Evolutionary conservation across 2,113 vertebrate genomes (phyloP).

Genomic region (Plestiodon gilberti): DNA sequence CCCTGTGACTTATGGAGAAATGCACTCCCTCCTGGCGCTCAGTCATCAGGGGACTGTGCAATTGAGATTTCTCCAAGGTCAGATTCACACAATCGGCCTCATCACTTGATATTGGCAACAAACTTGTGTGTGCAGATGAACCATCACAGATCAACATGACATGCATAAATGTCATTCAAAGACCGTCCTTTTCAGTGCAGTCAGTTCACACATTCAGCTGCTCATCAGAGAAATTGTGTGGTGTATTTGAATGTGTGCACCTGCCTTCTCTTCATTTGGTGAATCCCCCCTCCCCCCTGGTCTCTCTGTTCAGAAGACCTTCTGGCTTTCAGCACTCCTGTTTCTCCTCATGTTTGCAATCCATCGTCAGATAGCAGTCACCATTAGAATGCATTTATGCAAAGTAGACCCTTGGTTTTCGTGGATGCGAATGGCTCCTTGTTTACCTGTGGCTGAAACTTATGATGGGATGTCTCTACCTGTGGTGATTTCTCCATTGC

Average conservation of each 20-base stretch:
- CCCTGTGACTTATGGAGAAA: not conserved
- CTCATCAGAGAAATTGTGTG: too few relatives aligned
- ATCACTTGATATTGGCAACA: not conserved
- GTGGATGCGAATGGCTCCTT: not conserved
- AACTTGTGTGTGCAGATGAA: not conserved
- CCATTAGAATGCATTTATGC: not conserved
- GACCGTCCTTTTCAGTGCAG: too few relatives aligned
- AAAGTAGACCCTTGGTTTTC: not conserved
- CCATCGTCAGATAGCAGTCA: not conserved
- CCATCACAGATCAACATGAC: not conserved
- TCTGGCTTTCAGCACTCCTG: not conserved
- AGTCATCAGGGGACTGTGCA: not conserved
- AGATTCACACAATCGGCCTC: not conserved
- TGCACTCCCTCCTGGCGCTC: not conserved
- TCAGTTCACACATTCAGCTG: too few relatives aligned
- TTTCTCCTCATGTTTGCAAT: not conserved
- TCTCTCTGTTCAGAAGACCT: not conserved
- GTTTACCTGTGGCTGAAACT: not conserved
- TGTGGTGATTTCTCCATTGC: not conserved
- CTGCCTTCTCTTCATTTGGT: not conserved
- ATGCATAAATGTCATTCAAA: not conserved
- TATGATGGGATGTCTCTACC: not conserved
- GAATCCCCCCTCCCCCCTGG: too few relatives aligned
- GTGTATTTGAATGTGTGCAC: too few relatives aligned
- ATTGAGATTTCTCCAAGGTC: not conserved